Evolutionary conservation across 2,888 invertebrate species (phyloP), one percentile per base, ranked within the genome.

Genomic region (Leptinotarsa juncta): DNA sequence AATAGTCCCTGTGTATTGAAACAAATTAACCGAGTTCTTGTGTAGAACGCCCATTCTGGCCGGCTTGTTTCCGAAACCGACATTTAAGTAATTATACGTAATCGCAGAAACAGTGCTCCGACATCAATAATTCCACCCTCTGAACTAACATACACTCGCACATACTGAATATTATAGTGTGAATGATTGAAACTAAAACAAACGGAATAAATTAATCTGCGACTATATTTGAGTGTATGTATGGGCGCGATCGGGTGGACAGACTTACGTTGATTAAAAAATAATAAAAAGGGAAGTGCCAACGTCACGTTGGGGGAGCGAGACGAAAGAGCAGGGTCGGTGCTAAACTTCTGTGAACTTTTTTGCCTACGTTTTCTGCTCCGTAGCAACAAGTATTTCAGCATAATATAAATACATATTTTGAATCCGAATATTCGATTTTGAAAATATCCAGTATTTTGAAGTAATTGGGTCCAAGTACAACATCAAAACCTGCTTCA

Each of bases 241-340:
- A 55, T 50, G 62, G 62, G 50, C 74, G 73, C 76, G 76, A 80
- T 77, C 76, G 80, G 73, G 70, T 78, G 76, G 73, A 74, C 77
- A 78, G 80, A 78, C 79, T 81, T 79, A 77, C 77, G 82, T 80
- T 84, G 84, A 84, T 84, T 84, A 83, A 84, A 84, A 83, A 84
- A 84, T 84, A 84, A 84, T 84, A 84, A 81, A 84, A 82, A 83
- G 82, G 82, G 82, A 81, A 80, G 81, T 81, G 82, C 75, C 80
- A 81, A 80, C 78, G 77, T 72, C 72, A 70, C 57, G 73, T 71
- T 73, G 74, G 77, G 75, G 78, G 73, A 72, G 76, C 72, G 71
- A 76, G 14, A 4, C 51, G 16, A 32, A 49, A 23, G 10, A 23
- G 26, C 75, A 75, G 69, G 66, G 18, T 20, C 66, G 75, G 51